phyloP scores from a whole-genome alignment of 1,140 invertebrate genomes.

The Monomorium pharaonis region DNA sequence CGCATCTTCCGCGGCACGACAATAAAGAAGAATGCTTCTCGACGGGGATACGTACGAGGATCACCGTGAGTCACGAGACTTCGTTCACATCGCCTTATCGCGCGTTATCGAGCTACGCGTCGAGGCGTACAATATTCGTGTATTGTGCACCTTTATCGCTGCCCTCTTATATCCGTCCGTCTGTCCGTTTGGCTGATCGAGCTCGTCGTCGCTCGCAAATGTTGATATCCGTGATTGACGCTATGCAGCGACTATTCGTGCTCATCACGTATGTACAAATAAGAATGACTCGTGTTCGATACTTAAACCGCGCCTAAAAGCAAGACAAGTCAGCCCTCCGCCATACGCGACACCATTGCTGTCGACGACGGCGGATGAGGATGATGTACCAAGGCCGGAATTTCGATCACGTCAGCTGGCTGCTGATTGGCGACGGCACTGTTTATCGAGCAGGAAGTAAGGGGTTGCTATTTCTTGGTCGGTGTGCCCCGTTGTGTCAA shows the following conservation, averaged over 20 bases:
- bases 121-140: conserved; percentile 2
- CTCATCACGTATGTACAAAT: conserved; percentile 65
- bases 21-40: conserved; percentile 25
- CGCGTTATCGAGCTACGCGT: conserved; percentile 43
- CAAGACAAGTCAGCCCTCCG: conserved; percentile 69
- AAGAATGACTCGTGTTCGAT: conserved; percentile 48
- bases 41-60: conserved; percentile 6
- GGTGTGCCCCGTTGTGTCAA: conserved; percentile 94
- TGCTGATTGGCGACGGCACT: conserved; percentile 72
- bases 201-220: neutral
- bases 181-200: neutral
- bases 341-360: conserved; percentile 56
- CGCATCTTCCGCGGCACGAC: conserved; percentile 45
- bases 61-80: conserved; percentile 50
- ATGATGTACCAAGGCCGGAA: conserved; percentile 82
- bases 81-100: conserved; percentile 56
- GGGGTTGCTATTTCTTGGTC: conserved; percentile 89
- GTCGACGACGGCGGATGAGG: conserved; percentile 76
- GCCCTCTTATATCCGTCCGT: neutral
- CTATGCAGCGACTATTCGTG: neutral
- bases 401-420: conserved; percentile 74
- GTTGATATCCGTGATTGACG: conserved; percentile 34
- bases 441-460: conserved; percentile 71
- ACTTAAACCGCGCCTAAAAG: conserved; percentile 13
- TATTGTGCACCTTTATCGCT: conserved; percentile 58